These are phyloP conservation scores for Pristionchus entomophagus DNA, from an alignment of 2,888 invertebrate genomes.

Conservation along the genomic window DNA sequence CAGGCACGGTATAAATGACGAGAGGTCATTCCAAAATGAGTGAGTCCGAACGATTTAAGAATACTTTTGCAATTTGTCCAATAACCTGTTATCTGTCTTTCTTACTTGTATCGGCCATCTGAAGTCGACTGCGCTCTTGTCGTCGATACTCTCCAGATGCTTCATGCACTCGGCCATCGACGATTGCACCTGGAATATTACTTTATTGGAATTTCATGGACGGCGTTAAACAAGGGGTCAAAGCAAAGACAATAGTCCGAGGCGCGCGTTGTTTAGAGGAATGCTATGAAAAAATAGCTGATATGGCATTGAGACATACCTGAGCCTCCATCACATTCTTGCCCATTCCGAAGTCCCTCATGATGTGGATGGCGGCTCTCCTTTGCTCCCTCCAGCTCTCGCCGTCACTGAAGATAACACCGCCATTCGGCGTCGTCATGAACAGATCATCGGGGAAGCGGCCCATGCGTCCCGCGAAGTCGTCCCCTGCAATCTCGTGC, in stretches of 20 bases:
- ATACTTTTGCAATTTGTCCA: too few species aligned
- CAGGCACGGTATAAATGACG: too few species aligned
- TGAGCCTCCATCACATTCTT: slow-evolving; percentile 51
- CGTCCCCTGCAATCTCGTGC: slow-evolving; percentile 51
- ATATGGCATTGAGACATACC: background rate
- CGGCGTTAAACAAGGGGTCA: too few species aligned
- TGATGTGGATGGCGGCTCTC: slow-evolving; percentile 48
- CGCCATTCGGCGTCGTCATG: slow-evolving; percentile 49
- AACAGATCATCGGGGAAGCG: slow-evolving; percentile 46
- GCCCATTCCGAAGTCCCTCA: slow-evolving; percentile 55
- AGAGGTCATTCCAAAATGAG: too few species aligned
- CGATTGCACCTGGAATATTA: slow-evolving; percentile 2
- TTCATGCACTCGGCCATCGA: slow-evolving; percentile 37
- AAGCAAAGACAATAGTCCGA: too few species aligned
- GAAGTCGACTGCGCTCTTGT: slow-evolving; percentile 50
- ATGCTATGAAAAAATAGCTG: too few species aligned
- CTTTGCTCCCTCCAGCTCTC: slow-evolving; percentile 52
- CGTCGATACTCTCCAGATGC: too few species aligned
- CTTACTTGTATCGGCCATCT: slow-evolving; percentile 49
- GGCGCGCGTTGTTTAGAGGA: too few species aligned
- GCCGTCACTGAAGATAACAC: slow-evolving; percentile 49
- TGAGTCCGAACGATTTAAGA: too few species aligned
- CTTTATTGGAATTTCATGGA: too few species aligned
- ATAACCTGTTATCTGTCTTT: background rate
- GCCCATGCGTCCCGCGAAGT: slow-evolving; percentile 49